Evolutionary conservation across 2,888 invertebrate genomes (phyloP).

Genomic region (Julus scandinavius): DNA sequence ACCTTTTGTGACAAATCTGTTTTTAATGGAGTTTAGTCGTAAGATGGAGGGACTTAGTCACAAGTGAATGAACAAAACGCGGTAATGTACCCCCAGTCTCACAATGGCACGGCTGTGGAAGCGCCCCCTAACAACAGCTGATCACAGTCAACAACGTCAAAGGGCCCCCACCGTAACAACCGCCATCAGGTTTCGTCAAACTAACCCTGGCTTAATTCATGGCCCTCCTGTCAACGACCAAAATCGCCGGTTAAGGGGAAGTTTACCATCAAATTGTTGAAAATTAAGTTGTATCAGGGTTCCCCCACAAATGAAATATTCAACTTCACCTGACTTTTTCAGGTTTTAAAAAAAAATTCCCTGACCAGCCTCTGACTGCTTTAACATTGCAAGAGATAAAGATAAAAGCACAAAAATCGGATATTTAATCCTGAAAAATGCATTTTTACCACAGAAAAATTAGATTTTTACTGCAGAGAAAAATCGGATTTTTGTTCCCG

Average conservation of each 20-base stretch:
- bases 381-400: too few species aligned
- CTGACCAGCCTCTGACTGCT: too few species aligned
- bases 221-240: neutral
- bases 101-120: neutral
- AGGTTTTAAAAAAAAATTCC: too few species aligned
- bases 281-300: too few species aligned
- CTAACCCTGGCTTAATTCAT: neutral
- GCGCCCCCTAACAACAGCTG: conserved; percentile 20
- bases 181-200: neutral
- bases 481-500: too few species aligned
- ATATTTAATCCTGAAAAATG: too few species aligned
- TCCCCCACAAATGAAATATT: too few species aligned
- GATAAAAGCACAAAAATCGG: too few species aligned
- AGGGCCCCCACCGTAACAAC: neutral
- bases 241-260: neutral
- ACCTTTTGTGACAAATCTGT: conserved; percentile 53
- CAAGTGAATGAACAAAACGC: neutral
- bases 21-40: conserved; percentile 52
- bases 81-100: neutral
- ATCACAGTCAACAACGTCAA: conserved; percentile 14
- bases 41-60: conserved; percentile 44
- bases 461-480: too few species aligned
- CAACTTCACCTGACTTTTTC: too few species aligned
- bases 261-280: too few species aligned
- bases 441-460: too few species aligned